phyloP scores from a whole-genome alignment of 2,888 invertebrate genomes.

The Thera obeliscata region DNA sequence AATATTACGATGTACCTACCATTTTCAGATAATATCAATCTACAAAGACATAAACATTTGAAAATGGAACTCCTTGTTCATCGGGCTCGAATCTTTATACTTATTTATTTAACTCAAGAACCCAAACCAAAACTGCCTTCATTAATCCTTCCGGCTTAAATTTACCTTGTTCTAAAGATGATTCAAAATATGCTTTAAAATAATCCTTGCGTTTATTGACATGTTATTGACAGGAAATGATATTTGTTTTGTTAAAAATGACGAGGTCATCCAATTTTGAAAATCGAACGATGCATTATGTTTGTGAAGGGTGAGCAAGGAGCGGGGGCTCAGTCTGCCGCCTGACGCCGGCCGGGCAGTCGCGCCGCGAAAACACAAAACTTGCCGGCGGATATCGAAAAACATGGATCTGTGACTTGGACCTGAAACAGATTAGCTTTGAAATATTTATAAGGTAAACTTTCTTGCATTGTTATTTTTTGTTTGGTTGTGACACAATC shows the following conservation, averaged over 20 bases:
- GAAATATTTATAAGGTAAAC: conserved; percentile 25
- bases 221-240: too few species aligned
- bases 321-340: conserved; percentile 68
- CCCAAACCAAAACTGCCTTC: too few species aligned
- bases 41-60: too few species aligned
- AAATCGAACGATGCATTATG: conserved; percentile 56
- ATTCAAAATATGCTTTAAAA: too few species aligned
- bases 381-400: conserved; percentile 36
- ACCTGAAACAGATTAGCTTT: conserved; percentile 36
- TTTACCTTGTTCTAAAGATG: too few species aligned
- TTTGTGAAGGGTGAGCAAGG: conserved; percentile 58
- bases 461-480: background rate
- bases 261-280: conserved; percentile 31
- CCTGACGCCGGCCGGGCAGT: conserved; percentile 69
- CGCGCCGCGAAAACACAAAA: conserved; percentile 45
- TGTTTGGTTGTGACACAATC: background rate
- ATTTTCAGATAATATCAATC: too few species aligned
- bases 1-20: too few species aligned
- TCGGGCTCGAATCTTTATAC: too few species aligned
- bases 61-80: too few species aligned
- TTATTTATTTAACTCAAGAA: too few species aligned
- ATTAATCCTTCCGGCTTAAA: too few species aligned
- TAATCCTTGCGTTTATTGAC: too few species aligned
- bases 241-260: conserved; percentile 6
- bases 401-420: conserved; percentile 52